Evolutionary conservation across 1,140 invertebrate species (phyloP).

Genomic region (Platorchestia sp.): DNA sequence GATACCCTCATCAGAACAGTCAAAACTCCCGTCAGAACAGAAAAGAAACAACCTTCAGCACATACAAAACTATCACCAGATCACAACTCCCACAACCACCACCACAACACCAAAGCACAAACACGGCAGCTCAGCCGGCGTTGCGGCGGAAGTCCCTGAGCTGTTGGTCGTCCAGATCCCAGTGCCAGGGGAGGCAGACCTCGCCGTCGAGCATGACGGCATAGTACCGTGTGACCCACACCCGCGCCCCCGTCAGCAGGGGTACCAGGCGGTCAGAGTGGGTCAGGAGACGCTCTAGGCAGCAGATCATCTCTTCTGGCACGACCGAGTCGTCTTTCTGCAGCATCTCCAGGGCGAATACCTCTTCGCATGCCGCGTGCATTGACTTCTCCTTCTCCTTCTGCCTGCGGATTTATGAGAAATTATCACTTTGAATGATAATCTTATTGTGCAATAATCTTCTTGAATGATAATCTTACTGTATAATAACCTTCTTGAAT

Average conservation of each 20-base stretch:
- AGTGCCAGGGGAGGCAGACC: slow-evolving; percentile 95
- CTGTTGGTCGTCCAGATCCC: slow-evolving; percentile 73
- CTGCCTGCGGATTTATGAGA: slow-evolving; percentile 75
- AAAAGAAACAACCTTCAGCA: background rate
- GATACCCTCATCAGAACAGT: background rate
- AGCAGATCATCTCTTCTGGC: slow-evolving; percentile 89
- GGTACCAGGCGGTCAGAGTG: slow-evolving; percentile 71
- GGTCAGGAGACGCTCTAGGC: slow-evolving; percentile 80
- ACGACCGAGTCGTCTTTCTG: slow-evolving; percentile 92
- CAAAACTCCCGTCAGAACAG: background rate
- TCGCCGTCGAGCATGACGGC: slow-evolving; percentile 91
- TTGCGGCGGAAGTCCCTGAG: background rate
- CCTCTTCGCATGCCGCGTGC: slow-evolving; percentile 76
- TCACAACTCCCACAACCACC: background rate
- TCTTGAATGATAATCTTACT: no score
- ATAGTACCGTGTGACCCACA: slow-evolving; percentile 91
- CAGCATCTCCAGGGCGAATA: slow-evolving; percentile 79
- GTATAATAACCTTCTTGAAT: no score
- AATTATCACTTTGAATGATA: no score
- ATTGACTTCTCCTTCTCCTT: slow-evolving; percentile 83
- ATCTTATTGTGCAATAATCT: no score
- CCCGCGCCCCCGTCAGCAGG: slow-evolving; percentile 75
- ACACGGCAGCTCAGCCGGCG: background rate
- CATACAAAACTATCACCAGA: background rate
- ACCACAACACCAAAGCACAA: background rate